Conservation (phyloP, 2,113 vertebrate species). For the Herpailurus yagouaroundi region DNA sequence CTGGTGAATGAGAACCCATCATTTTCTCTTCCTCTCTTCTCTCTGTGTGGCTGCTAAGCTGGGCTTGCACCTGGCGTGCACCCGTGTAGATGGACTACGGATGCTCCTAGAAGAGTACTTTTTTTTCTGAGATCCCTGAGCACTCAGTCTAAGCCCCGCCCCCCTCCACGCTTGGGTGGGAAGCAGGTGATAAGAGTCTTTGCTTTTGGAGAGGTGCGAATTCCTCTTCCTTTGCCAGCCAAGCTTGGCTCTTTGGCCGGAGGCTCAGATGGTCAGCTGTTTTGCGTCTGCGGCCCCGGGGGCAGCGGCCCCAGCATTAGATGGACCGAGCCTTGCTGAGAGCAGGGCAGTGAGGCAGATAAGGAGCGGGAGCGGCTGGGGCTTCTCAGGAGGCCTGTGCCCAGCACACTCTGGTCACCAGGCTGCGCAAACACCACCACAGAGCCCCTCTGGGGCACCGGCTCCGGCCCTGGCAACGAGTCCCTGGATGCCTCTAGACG, state of each 20-base stretch:
- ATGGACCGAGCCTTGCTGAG: neutral
- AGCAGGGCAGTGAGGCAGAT: neutral
- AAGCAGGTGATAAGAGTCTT: neutral
- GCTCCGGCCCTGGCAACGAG: neutral
- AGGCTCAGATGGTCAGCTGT: slow-evolving; percentile 51
- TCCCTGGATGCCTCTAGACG: fast-evolving
- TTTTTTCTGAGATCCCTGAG: neutral
- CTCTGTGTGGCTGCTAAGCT: neutral
- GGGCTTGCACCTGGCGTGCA: neutral
- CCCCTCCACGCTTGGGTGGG: no score
- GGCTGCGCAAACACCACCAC: no score
- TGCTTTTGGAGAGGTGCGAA: neutral
- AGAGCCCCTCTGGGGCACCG: neutral
- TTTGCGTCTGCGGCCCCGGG: slow-evolving; percentile 71
- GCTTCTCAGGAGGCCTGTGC: neutral
- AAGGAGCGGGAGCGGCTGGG: neutral
- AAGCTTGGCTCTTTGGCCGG: slow-evolving; percentile 69
- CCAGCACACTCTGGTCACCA: neutral
- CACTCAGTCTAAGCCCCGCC: neutral
- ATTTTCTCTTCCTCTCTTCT: neutral
- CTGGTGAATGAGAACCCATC: neutral
- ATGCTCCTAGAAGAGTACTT: neutral
- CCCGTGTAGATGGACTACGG: neutral
- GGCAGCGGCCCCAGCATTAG: slow-evolving; percentile 58
- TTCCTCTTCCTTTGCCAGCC: slow-evolving; percentile 70